Conservation (phyloP, 2,888 invertebrate genomes). For the Pogonocherus hispidulus region DNA sequence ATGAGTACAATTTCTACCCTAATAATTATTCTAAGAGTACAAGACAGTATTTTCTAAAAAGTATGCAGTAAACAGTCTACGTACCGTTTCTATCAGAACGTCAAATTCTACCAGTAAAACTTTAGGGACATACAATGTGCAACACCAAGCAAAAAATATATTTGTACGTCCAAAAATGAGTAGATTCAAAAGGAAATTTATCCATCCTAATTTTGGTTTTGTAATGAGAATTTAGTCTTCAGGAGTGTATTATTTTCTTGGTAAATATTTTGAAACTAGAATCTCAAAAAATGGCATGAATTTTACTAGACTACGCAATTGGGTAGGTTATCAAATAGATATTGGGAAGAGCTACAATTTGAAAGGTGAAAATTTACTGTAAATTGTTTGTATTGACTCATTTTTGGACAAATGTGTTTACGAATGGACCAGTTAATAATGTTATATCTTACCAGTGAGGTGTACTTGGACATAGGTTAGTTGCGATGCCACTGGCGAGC, state of each 20-base stretch:
- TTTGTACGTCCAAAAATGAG: constrained; percentile 20
- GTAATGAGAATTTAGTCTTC: too few species aligned
- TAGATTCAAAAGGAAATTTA: too few species aligned
- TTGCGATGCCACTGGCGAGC: constrained; percentile 69
- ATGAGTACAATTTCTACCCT: background rate
- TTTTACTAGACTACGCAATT: too few species aligned
- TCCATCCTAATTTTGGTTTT: too few species aligned
- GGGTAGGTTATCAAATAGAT: too few species aligned
- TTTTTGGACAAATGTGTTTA: too few species aligned
- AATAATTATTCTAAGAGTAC: background rate
- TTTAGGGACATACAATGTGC: constrained; percentile 6
- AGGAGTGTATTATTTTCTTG: too few species aligned
- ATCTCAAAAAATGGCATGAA: too few species aligned
- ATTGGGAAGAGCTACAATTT: too few species aligned
- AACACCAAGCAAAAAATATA: constrained; percentile 14
- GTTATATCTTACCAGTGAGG: constrained; percentile 71
- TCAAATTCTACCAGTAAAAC: constrained; percentile 7
- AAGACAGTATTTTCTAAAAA: background rate
- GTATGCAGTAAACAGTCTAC: constrained; percentile 5
- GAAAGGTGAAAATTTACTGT: too few species aligned
- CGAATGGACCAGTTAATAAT: background rate
- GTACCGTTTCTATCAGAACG: constrained; percentile 23
- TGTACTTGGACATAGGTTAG: constrained; percentile 74
- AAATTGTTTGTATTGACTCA: too few species aligned
- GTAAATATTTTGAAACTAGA: too few species aligned